These are phyloP conservation scores for Pterocles gutturalis DNA, from an alignment of 2,113 vertebrate species.

Conservation along the genomic window DNA sequence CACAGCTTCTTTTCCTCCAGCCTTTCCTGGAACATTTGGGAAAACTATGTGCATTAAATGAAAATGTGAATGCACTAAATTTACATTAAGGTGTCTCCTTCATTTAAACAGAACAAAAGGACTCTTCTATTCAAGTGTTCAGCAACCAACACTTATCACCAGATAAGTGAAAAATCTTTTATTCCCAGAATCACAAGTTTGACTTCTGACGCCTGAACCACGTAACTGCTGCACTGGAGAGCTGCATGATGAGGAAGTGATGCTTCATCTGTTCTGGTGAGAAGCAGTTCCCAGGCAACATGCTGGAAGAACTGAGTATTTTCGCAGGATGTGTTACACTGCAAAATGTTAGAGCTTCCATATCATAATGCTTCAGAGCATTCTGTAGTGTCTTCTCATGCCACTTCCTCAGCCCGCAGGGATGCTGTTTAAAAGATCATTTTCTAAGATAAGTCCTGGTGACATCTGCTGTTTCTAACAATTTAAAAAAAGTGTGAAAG, in stretches of 20 bases:
- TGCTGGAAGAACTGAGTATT: background rate
- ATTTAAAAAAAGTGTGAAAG: background rate
- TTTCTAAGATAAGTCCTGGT: background rate
- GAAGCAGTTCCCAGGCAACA: background rate
- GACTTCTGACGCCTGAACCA: background rate
- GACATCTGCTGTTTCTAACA: background rate
- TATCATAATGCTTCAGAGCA: background rate
- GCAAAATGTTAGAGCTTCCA: background rate
- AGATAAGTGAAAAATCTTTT: background rate
- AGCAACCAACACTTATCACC: background rate
- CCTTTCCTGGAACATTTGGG: background rate
- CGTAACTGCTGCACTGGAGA: background rate
- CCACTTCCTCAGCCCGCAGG: background rate
- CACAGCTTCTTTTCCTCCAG: background rate
- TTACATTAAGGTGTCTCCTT: background rate
- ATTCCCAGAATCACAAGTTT: background rate
- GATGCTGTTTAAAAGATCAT: background rate
- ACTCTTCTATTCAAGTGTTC: background rate
- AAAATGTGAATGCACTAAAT: background rate
- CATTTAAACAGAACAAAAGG: background rate
- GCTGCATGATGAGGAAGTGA: background rate
- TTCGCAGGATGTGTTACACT: background rate
- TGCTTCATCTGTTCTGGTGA: background rate
- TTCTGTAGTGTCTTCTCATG: background rate
- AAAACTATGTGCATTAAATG: background rate